Percentiles rank a stretch among this genome's conserved stretches.
Conservation (phyloP, 1,140 invertebrate species). For the Camponotus vicinus region DNA sequence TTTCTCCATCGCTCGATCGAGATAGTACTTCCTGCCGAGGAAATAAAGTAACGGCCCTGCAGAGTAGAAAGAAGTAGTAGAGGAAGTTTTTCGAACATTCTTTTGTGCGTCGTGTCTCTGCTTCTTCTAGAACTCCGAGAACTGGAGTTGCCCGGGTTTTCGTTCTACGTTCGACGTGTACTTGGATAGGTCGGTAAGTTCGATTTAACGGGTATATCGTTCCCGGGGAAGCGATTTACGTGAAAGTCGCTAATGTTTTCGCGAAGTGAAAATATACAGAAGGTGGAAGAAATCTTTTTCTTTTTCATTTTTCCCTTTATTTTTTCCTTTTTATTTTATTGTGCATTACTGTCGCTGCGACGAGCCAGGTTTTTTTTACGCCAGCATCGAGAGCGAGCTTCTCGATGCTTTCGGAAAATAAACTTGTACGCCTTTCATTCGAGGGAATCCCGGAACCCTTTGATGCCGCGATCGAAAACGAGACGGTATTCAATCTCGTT, state of each 20-base stretch:
- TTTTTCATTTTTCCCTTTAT: background rate
- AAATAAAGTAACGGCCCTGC: slow-evolving; percentile 46
- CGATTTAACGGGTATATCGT: slow-evolving; percentile 63
- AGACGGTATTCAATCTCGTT: slow-evolving; percentile 48
- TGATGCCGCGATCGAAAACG: slow-evolving; percentile 40
- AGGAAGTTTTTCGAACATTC: slow-evolving; percentile 7
- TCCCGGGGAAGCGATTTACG: slow-evolving; percentile 58
- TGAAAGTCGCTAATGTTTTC: slow-evolving; percentile 64
- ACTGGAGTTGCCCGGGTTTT: background rate
- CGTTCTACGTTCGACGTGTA: slow-evolving; percentile 10
- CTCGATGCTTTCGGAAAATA: slow-evolving; percentile 46
- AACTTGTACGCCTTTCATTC: slow-evolving; percentile 46
- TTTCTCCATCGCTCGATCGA: slow-evolving; percentile 45
- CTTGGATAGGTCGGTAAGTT: slow-evolving; percentile 37
- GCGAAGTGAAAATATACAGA: slow-evolving; percentile 48
- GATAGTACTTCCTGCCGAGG: slow-evolving; percentile 38
- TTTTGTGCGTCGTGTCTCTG: slow-evolving; percentile 35
- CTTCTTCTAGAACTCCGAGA: background rate
- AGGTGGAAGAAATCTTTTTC: background rate
- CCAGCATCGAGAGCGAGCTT: background rate
- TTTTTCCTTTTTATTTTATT: slow-evolving; percentile 14
- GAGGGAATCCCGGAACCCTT: slow-evolving; percentile 20
- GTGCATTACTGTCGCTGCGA: background rate
- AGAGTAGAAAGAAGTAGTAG: slow-evolving; percentile 25
- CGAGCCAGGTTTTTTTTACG: slow-evolving; percentile 1